These are phyloP conservation scores for Ctenoplectra terminalis DNA, from an alignment of 1,140 invertebrate species.

Conservation along the genomic window DNA sequence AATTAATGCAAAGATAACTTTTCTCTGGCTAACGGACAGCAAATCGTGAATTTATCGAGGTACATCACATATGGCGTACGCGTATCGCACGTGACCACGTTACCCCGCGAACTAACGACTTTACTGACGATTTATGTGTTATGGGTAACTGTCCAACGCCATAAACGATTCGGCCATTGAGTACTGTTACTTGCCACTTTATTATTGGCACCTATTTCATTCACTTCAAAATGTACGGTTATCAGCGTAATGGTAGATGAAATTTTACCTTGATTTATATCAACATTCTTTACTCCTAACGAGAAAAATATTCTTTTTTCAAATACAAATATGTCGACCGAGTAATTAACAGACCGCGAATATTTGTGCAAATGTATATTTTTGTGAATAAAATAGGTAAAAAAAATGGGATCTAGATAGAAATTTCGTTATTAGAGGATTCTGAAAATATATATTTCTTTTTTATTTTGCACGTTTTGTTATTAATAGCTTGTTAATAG, in stretches of 20 bases:
- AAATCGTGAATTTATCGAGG: conserved; percentile 33
- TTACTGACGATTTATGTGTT: conserved; percentile 63
- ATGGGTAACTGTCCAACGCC: conserved; percentile 70
- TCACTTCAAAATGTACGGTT: not conserved
- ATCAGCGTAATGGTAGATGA: not conserved
- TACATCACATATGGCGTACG: conserved; percentile 51
- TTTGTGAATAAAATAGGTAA: too few species aligned
- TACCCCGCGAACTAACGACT: conserved; percentile 55
- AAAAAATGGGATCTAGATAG: too few species aligned
- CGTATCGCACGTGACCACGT: conserved; percentile 62
- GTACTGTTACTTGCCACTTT: conserved; percentile 58
- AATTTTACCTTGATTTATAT: too few species aligned
- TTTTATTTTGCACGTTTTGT: too few species aligned
- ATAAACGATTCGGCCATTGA: conserved; percentile 61
- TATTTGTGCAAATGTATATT: too few species aligned
- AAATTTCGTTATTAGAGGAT: too few species aligned
- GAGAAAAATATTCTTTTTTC: not conserved
- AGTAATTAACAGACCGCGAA: too few species aligned
- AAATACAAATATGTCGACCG: too few species aligned
- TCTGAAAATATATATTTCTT: too few species aligned
- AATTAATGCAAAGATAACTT: conserved; percentile 45
- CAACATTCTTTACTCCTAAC: too few species aligned
- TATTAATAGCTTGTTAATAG: too few species aligned
- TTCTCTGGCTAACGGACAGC: conserved; percentile 33
- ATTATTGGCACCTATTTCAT: conserved; percentile 31